A percentile compares a stretch with the other conserved stretches of the same genome.
Evolutionary conservation across 2,797 vertebrate genomes (phyloP).

Genomic region (Balearica regulorum): DNA sequence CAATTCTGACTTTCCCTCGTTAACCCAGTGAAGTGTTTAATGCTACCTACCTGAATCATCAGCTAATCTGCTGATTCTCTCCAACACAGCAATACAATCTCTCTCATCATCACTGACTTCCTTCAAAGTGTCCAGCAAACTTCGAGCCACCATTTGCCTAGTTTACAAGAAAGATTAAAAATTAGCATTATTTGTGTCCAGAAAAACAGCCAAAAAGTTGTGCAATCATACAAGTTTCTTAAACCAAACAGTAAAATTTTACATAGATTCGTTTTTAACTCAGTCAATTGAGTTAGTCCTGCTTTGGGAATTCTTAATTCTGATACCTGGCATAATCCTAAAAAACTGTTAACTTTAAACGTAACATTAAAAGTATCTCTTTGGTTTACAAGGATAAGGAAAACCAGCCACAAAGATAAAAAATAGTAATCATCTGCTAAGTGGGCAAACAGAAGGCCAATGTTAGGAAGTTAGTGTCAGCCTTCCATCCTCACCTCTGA

Average conservation of each 20-base stretch:
- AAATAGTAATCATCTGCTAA: neutral
- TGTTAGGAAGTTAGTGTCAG: neutral
- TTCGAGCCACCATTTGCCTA: slow-evolving; percentile 92
- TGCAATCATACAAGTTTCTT: neutral
- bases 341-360: neutral
- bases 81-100: slow-evolving; percentile 86
- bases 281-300: neutral
- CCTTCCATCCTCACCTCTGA: neutral
- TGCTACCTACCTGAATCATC: slow-evolving; percentile 84
- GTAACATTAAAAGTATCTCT: neutral
- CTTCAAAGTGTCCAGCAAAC: slow-evolving; percentile 88
- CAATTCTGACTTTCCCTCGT: neutral
- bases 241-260: neutral
- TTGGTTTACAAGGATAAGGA: neutral
- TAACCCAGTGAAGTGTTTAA: neutral
- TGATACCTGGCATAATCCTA: neutral
- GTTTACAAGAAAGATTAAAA: slow-evolving; percentile 58
- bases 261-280: neutral
- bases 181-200: slow-evolving; percentile 16
- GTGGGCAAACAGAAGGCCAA: neutral
- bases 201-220: neutral
- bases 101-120: slow-evolving; percentile 87
- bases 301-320: neutral
- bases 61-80: slow-evolving; percentile 86
- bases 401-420: neutral